These are phyloP conservation scores for Trachelus tabidus DNA, from an alignment of 2,888 invertebrate genomes.

Conservation along the genomic window DNA sequence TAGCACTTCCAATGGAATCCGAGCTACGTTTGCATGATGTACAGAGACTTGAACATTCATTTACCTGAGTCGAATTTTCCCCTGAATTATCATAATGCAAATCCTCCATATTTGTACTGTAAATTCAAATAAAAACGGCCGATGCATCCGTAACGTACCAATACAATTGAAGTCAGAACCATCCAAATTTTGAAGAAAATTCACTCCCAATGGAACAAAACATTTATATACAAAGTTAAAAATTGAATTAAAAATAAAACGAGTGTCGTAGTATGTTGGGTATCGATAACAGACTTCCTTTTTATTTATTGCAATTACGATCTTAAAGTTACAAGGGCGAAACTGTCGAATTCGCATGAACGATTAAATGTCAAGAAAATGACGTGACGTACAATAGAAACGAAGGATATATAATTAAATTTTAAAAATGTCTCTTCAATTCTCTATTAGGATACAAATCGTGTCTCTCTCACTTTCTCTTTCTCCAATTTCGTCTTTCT, in stretches of 20 bases:
- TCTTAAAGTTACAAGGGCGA: neutral
- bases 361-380: neutral
- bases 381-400: neutral
- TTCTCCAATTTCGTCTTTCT: neutral
- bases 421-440: neutral
- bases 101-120: neutral
- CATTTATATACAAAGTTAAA: neutral
- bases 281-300: neutral
- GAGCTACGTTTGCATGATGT: neutral
- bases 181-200: neutral
- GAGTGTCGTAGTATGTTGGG: neutral
- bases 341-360: neutral
- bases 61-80: neutral
- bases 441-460: neutral
- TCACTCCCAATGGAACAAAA: no score
- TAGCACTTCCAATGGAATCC: neutral
- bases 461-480: neutral
- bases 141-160: neutral
- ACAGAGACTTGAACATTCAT: neutral
- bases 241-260: neutral
- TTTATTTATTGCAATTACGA: neutral
- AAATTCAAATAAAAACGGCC: neutral
- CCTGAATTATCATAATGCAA: neutral
- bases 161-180: neutral
- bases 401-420: neutral